These are phyloP conservation scores for Magallana ariakensis DNA, from an alignment of 1,140 invertebrate genomes.

Conservation along the genomic window DNA sequence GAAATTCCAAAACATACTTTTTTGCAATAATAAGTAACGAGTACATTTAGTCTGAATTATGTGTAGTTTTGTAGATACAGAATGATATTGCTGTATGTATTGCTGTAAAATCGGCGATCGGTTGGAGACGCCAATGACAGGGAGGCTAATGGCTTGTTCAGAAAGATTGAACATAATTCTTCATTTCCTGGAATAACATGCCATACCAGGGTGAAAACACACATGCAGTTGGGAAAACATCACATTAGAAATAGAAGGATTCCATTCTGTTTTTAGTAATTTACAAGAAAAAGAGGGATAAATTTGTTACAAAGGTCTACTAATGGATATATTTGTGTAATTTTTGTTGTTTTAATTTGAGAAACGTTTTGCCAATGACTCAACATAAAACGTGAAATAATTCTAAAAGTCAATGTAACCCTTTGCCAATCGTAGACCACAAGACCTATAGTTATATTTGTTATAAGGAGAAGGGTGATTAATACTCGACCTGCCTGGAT, in stretches of 20 bases:
- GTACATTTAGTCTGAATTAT: neutral
- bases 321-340: no score
- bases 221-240: neutral
- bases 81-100: conserved; percentile 13
- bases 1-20: neutral
- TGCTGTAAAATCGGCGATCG: neutral
- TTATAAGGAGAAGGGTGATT: no score
- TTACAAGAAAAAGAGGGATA: neutral
- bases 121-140: neutral
- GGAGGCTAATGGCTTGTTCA: conserved; percentile 16
- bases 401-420: no score
- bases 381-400: no score
- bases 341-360: no score
- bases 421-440: no score
- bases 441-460: no score
- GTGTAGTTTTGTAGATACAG: neutral
- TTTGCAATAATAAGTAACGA: neutral
- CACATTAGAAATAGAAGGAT: neutral
- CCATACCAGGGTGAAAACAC: neutral
- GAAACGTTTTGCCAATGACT: no score
- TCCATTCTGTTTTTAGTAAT: neutral
- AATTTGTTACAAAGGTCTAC: no score
- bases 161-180: neutral
- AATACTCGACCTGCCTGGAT: no score
- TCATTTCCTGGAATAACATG: conserved; percentile 22